Conservation (phyloP, 2,888 invertebrate genomes). For the Pheosia gnoma region DNA sequence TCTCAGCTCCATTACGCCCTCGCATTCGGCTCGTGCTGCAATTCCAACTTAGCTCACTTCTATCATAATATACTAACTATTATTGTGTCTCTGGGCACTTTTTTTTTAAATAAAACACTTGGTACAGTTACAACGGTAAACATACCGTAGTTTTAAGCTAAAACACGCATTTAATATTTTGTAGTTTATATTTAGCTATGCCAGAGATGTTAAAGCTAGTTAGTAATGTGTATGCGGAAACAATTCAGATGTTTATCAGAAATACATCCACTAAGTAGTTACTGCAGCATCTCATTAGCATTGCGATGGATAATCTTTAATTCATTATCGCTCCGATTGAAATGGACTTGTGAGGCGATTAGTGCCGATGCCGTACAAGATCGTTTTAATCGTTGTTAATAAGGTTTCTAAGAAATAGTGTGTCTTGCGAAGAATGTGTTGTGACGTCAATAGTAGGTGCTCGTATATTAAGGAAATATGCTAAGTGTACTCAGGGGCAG, state of each 20-base stretch:
- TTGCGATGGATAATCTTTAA: constrained; percentile 17
- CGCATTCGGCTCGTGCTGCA: too few species aligned
- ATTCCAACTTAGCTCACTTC: too few species aligned
- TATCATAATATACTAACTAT: too few species aligned
- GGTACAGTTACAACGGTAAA: neutral
- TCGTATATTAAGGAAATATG: too few species aligned
- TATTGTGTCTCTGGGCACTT: too few species aligned
- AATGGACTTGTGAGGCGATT: constrained; percentile 2
- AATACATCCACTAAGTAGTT: neutral
- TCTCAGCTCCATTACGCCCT: too few species aligned
- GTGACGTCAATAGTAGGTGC: neutral
- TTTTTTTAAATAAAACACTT: neutral
- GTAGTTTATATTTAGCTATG: neutral
- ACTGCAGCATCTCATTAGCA: constrained; percentile 7
- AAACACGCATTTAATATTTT: neutral
- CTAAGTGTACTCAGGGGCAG: too few species aligned
- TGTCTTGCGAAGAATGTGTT: neutral
- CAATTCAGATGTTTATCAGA: neutral
- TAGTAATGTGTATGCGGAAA: neutral
- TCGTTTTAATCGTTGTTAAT: constrained; percentile 1
- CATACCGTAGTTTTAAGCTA: neutral
- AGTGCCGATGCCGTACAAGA: neutral
- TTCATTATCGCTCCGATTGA: constrained; percentile 10
- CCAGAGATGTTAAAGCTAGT: neutral
- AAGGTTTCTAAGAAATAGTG: neutral